Percentiles rank a stretch among this genome's conserved stretches.
These are phyloP conservation scores for Spermophilus dauricus DNA, from an alignment of 2,113 vertebrate species.

Conservation along the genomic window DNA sequence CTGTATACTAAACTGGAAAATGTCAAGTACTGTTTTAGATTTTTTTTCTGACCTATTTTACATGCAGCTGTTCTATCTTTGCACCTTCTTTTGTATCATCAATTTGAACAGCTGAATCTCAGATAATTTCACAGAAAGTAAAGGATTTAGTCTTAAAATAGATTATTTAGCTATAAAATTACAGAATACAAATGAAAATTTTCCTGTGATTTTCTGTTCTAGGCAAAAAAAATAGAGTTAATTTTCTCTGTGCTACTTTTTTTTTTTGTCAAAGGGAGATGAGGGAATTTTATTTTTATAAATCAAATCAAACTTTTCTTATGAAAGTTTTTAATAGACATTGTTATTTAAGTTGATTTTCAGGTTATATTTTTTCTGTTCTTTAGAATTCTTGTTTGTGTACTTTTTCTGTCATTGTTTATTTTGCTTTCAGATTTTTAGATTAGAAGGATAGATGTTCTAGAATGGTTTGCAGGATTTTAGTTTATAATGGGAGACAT, in stretches of 20 bases:
- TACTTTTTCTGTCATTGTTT: background rate
- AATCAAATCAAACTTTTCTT: background rate
- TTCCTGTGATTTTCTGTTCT: background rate
- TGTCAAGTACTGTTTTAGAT: slow-evolving; percentile 81
- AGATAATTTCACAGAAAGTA: slow-evolving; percentile 50
- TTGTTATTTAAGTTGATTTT: background rate
- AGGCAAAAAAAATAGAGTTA: background rate
- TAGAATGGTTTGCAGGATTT: background rate
- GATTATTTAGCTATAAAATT: background rate
- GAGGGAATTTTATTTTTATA: background rate
- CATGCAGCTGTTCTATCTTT: slow-evolving; percentile 53
- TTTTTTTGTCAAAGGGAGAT: background rate
- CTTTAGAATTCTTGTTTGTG: slow-evolving; percentile 61
- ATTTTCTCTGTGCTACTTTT: background rate
- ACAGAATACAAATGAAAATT: background rate
- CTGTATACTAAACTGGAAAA: slow-evolving; percentile 81
- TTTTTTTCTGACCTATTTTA: slow-evolving; percentile 60
- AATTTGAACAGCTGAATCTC: background rate
- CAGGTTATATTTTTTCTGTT: background rate
- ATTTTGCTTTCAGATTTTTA: slow-evolving; percentile 30
- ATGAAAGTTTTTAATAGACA: background rate
- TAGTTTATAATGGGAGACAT: background rate
- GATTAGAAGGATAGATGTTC: slow-evolving; percentile 14
- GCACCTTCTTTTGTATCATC: slow-evolving; percentile 26
- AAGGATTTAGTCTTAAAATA: slow-evolving; percentile 10